Base-by-base conservation (phyloP, 2,113 vertebrate species). In the Gopherus evgoodei region DNA sequence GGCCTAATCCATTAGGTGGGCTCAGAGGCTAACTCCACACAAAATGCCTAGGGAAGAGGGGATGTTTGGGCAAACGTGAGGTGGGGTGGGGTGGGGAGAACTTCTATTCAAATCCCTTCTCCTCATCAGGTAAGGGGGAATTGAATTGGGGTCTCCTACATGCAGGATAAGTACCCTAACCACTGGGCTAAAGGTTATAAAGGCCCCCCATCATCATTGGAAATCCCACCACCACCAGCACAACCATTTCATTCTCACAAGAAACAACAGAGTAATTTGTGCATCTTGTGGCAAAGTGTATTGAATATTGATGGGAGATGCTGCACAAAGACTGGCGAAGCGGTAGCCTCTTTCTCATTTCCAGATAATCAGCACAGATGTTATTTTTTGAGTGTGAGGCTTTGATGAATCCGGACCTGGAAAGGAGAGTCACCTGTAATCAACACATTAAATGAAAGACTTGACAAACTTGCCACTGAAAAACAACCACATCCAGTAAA, bases 341-440 rank as follows among this genome's bases (percentile, higher is more conserved):
- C 81, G 22, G 27, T 52, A 86, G 62, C 59, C 38, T 69, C 24
- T 31, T 35, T 69, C 12, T 5, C 3, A 0, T 86, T 69, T 80
- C 29, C 78, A 90, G 81, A 83, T 90, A 88, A 62, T 53, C 35
- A 84, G 0, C 3, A 6, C n/a, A 27, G 31, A 4, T 50, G 54
- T 81, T 76, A 29, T 88, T 95, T 87, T 87, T n/a, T 76, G 86
- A 89, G 82, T 94, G 52, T 78, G 93, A 53, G 80, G 90, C 93
- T 89, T 89, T 93, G 88, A 93, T 95, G 91, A 92, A 94, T 49
- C 38, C 57, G 65, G 90, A 57, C 81, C 88, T 93, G 89, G 89
- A 65, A 94, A 94, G 96, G 82, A 90, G 95, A 90, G 50, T 95
- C 94, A 90, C 93, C 94, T 90, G 54, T 62, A 95, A 96, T 95